A percentile compares a stretch with the other conserved stretches of the same genome.
Conservation (phyloP, 2,888 invertebrate genomes). For the Bursaphelenchus okinawaensis region DNA sequence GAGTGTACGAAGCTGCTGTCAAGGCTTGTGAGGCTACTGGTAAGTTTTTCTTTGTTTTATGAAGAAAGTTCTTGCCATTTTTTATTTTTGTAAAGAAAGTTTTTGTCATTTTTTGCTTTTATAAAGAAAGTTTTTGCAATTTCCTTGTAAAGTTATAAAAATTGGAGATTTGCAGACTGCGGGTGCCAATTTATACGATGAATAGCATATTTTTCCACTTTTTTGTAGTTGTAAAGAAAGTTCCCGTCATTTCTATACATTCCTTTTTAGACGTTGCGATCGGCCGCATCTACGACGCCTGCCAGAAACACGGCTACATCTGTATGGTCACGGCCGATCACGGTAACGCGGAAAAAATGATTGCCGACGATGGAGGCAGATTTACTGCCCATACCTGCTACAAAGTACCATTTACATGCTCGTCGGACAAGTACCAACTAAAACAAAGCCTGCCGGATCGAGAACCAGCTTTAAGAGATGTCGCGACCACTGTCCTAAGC, state of each 20-base stretch:
- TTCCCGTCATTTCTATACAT: too few relatives aligned
- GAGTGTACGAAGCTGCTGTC: slow-evolving; percentile 59
- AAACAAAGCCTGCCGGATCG: slow-evolving; percentile 41
- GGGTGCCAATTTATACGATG: too few relatives aligned
- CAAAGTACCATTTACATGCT: slow-evolving; percentile 54
- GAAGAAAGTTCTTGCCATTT: too few relatives aligned
- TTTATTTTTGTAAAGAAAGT: too few relatives aligned
- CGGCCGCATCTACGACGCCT: slow-evolving; percentile 58
- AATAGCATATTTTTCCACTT: not conserved
- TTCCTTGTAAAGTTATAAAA: not conserved
- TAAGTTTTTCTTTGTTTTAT: slow-evolving; percentile 13
- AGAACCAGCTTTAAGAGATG: slow-evolving; percentile 59
- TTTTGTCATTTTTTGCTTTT: too few relatives aligned
- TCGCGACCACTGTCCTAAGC: slow-evolving; percentile 60
- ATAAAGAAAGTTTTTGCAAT: too few relatives aligned
- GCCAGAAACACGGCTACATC: slow-evolving; percentile 51
- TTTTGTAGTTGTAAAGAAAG: too few relatives aligned
- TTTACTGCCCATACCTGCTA: slow-evolving; percentile 61
- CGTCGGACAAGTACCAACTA: slow-evolving; percentile 41
- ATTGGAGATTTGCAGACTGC: not conserved
- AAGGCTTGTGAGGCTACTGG: slow-evolving; percentile 51
- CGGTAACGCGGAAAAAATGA: slow-evolving; percentile 61
- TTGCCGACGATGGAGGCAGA: slow-evolving; percentile 59
- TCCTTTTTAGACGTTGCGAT: slow-evolving; percentile 57
- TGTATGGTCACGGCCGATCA: slow-evolving; percentile 57